Conservation (phyloP, 2,113 vertebrate genomes). For the Ciconia maguari region DNA sequence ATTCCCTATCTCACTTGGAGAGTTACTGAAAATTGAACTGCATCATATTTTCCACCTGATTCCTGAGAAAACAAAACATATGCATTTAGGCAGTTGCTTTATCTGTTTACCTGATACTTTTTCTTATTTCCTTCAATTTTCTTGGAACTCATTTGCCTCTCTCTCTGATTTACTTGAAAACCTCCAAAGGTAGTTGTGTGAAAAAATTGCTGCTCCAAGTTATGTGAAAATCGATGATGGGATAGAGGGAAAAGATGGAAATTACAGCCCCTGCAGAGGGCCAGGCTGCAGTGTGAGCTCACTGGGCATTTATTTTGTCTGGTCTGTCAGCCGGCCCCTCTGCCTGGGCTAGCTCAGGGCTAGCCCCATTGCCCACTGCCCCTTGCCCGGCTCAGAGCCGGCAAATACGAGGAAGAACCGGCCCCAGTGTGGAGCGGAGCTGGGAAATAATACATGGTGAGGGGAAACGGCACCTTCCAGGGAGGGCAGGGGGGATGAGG, state of each 20-base stretch:
- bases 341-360: background rate
- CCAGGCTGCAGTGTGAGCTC: background rate
- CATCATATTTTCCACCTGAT: background rate
- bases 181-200: background rate
- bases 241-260: background rate
- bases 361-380: fast-evolving
- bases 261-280: background rate
- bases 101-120: background rate
- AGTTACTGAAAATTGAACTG: background rate
- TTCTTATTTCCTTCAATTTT: conserved; percentile 10
- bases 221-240: background rate
- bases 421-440: fast-evolving
- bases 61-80: background rate
- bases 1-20: background rate
- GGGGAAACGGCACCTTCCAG: background rate
- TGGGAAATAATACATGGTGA: fast-evolving
- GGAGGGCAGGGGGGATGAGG: background rate
- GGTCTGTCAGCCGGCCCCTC: background rate
- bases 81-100: background rate
- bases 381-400: background rate
- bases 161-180: background rate
- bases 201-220: background rate
- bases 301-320: background rate
- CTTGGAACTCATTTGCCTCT: background rate
- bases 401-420: background rate